A percentile compares a stretch with the other conserved stretches of the same genome.
phyloP scores from a whole-genome alignment of 2,888 invertebrate genomes.

The Eupithecia dodoneata region DNA sequence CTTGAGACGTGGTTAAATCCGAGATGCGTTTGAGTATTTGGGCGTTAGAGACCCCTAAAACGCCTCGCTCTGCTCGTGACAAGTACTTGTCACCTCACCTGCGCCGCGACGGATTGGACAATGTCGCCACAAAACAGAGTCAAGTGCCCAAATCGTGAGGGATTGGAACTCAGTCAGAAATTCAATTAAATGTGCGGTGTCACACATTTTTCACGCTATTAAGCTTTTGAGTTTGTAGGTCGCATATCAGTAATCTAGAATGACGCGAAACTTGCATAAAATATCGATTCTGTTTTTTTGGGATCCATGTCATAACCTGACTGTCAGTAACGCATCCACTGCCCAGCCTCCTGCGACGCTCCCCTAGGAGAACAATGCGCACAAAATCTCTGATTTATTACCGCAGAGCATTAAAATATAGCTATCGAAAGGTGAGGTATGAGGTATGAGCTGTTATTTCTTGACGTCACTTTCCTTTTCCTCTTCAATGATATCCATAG shows the following conservation, averaged over 20 bases:
- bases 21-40: too few species aligned
- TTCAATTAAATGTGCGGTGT: not conserved
- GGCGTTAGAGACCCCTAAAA: constrained; percentile 29
- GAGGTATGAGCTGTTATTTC: not conserved
- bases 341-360: too few species aligned
- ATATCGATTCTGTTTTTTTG: not conserved
- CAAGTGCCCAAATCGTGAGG: constrained; percentile 37
- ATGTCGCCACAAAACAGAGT: constrained; percentile 55
- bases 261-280: not conserved
- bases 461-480: not conserved
- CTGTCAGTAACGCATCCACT: too few species aligned
- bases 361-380: too few species aligned
- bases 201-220: not conserved
- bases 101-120: constrained; percentile 70
- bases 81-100: constrained; percentile 71
- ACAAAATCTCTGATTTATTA: too few species aligned
- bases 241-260: not conserved
- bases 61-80: constrained; percentile 52
- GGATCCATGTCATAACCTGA: too few species aligned
- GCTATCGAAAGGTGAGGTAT: not conserved
- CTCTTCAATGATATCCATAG: not conserved
- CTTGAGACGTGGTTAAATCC: too few species aligned
- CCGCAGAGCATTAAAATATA: too few species aligned
- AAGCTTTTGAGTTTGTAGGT: not conserved
- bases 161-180: constrained; percentile 7